phyloP scores from a whole-genome alignment of 2,888 invertebrate genomes.

The Phaedon cochleariae region DNA sequence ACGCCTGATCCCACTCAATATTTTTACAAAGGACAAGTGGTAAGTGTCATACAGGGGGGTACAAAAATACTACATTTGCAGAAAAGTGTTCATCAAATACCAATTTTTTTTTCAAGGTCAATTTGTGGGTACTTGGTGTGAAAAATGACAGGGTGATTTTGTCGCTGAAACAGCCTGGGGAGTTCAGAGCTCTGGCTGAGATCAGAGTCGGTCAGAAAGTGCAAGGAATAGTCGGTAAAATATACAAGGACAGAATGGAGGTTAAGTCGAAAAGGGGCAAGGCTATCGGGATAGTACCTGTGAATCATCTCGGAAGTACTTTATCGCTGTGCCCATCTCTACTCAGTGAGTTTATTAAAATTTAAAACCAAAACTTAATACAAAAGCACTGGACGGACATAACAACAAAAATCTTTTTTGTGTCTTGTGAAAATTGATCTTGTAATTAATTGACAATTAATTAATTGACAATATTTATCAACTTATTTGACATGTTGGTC shows the following conservation, averaged over 20 bases:
- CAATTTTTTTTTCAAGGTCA: slow-evolving; percentile 64
- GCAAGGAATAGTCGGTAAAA: slow-evolving; percentile 58
- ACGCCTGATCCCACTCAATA: slow-evolving; percentile 59
- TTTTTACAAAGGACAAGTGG: slow-evolving; percentile 70
- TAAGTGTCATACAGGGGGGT: slow-evolving; percentile 46
- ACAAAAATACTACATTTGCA: neutral
- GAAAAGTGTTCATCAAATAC: too few relatives aligned
- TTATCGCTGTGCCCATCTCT: slow-evolving; percentile 55
- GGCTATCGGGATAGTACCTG: slow-evolving; percentile 58
- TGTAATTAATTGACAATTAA: too few relatives aligned
- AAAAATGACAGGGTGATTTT: slow-evolving; percentile 62
- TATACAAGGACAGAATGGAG: slow-evolving; percentile 56
- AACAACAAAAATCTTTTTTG: too few relatives aligned
- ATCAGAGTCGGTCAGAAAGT: slow-evolving; percentile 60
- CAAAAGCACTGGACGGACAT: too few relatives aligned
- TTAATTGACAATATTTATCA: too few relatives aligned
- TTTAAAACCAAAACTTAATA: too few relatives aligned
- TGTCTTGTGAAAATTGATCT: too few relatives aligned
- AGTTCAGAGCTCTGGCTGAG: slow-evolving; percentile 43
- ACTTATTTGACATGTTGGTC: too few relatives aligned
- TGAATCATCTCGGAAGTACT: slow-evolving; percentile 56
- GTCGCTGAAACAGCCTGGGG: slow-evolving; percentile 54
- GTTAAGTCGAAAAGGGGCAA: slow-evolving; percentile 52
- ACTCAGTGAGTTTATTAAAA: slow-evolving; percentile 49
- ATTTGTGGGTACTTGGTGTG: slow-evolving; percentile 62